Conservation (phyloP, 2,797 vertebrate genomes). For the Buphagus erythrorhynchus region DNA sequence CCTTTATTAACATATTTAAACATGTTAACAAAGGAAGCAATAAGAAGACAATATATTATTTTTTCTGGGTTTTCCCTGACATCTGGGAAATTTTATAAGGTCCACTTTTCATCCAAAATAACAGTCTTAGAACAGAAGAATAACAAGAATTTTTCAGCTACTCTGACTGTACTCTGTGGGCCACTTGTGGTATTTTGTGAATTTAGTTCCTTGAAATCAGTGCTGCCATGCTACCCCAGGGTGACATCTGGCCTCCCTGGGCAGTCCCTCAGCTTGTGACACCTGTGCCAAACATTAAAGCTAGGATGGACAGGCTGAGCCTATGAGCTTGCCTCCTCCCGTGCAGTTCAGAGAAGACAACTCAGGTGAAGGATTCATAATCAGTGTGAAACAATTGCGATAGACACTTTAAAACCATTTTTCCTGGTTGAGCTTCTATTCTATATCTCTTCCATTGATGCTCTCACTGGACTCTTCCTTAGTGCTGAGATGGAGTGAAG, state of each 20-base stretch:
- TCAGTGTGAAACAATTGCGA: background rate
- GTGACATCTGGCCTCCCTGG: background rate
- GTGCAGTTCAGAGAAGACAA: background rate
- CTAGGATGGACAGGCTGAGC: background rate
- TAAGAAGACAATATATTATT: background rate
- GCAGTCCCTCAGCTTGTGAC: background rate
- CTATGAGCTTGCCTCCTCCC: background rate
- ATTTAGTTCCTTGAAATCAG: background rate
- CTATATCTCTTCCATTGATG: accelerated
- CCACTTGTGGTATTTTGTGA: background rate
- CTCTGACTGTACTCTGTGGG: background rate
- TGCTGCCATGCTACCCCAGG: background rate
- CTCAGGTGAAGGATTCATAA: background rate
- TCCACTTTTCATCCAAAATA: background rate
- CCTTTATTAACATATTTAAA: background rate
- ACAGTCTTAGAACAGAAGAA: background rate
- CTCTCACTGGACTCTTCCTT: background rate
- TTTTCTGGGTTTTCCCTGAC: background rate
- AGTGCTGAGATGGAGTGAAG: background rate
- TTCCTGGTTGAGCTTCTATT: background rate
- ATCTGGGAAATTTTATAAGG: background rate
- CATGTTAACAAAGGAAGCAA: background rate
- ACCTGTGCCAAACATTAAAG: background rate
- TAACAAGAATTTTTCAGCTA: background rate
- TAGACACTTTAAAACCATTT: background rate